Base-by-base conservation (phyloP, 2,797 vertebrate genomes). In the Chelmon rostratus region DNA sequence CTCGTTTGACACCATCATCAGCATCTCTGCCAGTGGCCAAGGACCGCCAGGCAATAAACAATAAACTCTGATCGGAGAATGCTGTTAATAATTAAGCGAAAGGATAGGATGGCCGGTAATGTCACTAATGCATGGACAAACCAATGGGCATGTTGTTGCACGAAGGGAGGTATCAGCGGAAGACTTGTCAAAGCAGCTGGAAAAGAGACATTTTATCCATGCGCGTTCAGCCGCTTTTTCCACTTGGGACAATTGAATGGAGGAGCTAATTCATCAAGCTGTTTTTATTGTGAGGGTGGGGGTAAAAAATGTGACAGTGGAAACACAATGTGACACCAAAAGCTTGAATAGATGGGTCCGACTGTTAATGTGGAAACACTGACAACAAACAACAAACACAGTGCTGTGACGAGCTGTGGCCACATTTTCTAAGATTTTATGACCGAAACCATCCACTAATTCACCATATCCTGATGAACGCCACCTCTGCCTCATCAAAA, bases 21-120 rank as follows among this genome's bases (percentile, higher is more conserved):
- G 78, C 89, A 87, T 91, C 88, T 78, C 73, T 37, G 85, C 86
- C 76, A 54, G 68, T 86, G 81, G 72, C 85, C 76, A 82, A 86
- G 70, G 84, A 67, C 87, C 86, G 68, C 53, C 79, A 69, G 90
- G 78, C 90, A 93, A 95, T 95, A 94, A 94, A 94, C 95, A 95
- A 96, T 94, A 95, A 95, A 90, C 93, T 92, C 92, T 78, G 92
- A 94, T 93, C 56, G 90, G 89, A 94, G 92, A 91, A 87, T 85
- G 82, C 53, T 2, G 81, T 96, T 89, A 96, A 96, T 96, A 93
- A 96, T 96, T 96, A 73, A 92, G 78, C 65, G 59, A 73, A 73
- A 76, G 93, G 95, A 95, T 96, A 89, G 93, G 90, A 63, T 96
- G 92, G 92, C 95, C 64, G 73, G 88, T 92, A 92, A 93, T 94